Evolutionary conservation across 2,797 vertebrate species (phyloP), one percentile per base, ranked within the genome.

Genomic region (Halcyon smyrnensis): DNA sequence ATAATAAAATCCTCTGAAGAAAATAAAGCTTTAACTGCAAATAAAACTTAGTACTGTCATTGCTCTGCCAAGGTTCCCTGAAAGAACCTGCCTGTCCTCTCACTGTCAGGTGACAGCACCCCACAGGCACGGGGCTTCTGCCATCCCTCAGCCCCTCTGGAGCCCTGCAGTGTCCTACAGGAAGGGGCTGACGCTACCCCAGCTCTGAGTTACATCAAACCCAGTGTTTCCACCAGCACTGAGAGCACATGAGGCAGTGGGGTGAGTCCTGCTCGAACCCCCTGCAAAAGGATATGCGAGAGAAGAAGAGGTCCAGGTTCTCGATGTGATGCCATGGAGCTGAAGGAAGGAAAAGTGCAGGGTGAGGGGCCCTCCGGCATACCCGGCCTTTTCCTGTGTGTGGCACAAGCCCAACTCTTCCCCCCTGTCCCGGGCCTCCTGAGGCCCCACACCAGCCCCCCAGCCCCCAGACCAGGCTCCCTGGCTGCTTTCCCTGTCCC

Each of bases 321-420:
- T 99, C 99, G 70, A 99, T 99, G 96, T 99, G 99, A 96, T 99
- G 99, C 99, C 99, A 99, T 3, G 99, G 99, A 90, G 99, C 99
- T 99, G 98, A 41, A 89, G 89, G 67, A 74, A 84, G 70, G 94
- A 95, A 51, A 41, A 83, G 36, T 41, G 43, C 73, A 12, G 79
- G 21, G 67, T 96, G 39, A 94, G 64, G 43, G 15, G 3, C 32
- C 1, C 51, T 30, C 18, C 10, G 28, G 54, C 25, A 56, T n/a
- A 18, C 9, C 41, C 64, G 7, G 14, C 45, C 54, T 3, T 51
- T 51, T 25, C 27, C 1, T 27, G 30, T 6, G 50, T 32, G 8
- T 5, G 28, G 17, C 67, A 82, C 28, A 39, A 25, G 23, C 23
- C 36, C 32, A 17, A 12, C 48, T 15, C 24, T 23, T 30, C 23